phyloP scores from a whole-genome alignment of 2,888 invertebrate genomes.

The Hirtodrosophila duncani region DNA sequence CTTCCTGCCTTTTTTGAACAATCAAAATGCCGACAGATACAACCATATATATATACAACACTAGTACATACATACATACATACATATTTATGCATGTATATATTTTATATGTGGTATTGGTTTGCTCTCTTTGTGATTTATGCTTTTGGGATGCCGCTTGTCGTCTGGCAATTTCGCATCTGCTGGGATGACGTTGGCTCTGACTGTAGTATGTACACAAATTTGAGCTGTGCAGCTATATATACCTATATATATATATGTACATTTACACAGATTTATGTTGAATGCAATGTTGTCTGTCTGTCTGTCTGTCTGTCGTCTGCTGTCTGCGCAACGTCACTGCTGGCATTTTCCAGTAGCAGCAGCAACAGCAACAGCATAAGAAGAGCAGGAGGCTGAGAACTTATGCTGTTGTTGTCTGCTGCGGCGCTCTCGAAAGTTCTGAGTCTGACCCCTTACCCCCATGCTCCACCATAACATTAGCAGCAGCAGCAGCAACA shows the following conservation, averaged over 20 bases:
- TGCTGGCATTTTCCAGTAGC: conserved; percentile 39
- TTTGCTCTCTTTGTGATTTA: too few species aligned
- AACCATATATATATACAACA: too few species aligned
- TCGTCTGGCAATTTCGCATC: too few species aligned
- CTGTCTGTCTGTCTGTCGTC: conserved; percentile 28
- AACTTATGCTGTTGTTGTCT: conserved; percentile 8
- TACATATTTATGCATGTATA: too few species aligned
- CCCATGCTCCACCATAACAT: background rate
- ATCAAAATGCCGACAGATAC: too few species aligned
- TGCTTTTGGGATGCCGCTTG: too few species aligned
- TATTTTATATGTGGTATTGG: too few species aligned
- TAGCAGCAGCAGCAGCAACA: too few species aligned
- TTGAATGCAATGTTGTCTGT: conserved; percentile 26
- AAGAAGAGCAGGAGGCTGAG: conserved; percentile 14
- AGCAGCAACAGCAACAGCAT: conserved; percentile 16
- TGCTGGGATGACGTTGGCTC: conserved; percentile 46
- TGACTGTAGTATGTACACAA: conserved; percentile 2
- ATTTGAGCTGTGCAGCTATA: conserved; percentile 10
- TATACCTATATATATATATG: conserved; percentile 10
- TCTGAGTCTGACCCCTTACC: conserved; percentile 27
- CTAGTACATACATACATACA: too few species aligned
- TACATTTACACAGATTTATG: conserved; percentile 15
- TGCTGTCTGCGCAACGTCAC: conserved; percentile 26
- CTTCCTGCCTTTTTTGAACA: too few species aligned
- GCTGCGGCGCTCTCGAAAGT: conserved; percentile 34